Evolutionary conservation across 2,113 vertebrate genomes (phyloP).

Genomic region (Nesogale talazaci): DNA sequence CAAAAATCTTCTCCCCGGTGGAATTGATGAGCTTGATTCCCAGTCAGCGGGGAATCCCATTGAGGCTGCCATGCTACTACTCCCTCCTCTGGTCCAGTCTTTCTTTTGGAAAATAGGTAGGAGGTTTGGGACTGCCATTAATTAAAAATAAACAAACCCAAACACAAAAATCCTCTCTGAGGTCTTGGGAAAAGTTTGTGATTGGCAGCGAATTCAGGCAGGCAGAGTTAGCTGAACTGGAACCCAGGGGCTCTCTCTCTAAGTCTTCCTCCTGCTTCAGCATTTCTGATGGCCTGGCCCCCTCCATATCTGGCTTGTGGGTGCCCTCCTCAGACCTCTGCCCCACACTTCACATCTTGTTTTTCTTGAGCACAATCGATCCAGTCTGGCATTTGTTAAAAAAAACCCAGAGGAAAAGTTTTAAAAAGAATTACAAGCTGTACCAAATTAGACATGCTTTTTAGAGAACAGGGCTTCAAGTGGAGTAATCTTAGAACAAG

Average conservation of each 20-base stretch:
- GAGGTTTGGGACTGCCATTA: not conserved
- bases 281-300: not conserved
- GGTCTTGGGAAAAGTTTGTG: not conserved
- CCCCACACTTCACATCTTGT: not conserved
- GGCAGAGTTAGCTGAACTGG: too few relatives aligned
- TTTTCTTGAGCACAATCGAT: not conserved
- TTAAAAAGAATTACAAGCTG: not conserved
- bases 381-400: not conserved
- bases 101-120: not conserved
- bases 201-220: fast-evolving
- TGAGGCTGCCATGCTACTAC: not conserved
- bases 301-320: not conserved
- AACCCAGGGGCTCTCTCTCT: not conserved
- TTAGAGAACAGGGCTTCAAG: not conserved
- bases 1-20: not conserved
- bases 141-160: not conserved
- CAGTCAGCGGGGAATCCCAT: not conserved
- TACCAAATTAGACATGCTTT: not conserved
- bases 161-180: not conserved
- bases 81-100: not conserved
- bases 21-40: not conserved
- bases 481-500: not conserved
- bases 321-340: not conserved
- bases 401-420: not conserved
- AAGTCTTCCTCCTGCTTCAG: not conserved